Percentiles rank a stretch among this genome's conserved stretches.
Conservation (phyloP, 2,113 vertebrate species). For the Mormyrus lacerda region DNA sequence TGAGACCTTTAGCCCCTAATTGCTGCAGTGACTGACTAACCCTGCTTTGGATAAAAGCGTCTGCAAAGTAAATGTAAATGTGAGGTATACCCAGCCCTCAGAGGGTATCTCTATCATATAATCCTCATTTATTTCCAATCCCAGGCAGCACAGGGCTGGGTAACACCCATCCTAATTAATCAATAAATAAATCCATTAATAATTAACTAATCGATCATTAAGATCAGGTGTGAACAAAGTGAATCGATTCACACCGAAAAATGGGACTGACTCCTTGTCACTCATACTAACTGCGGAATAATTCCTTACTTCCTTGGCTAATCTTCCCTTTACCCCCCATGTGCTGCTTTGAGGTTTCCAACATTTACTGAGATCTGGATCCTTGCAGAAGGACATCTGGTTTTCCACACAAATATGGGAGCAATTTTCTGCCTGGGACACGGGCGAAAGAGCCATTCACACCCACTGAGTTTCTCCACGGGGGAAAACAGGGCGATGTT, state of each 20-base stretch:
- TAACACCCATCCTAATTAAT: background rate
- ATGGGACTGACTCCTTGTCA: background rate
- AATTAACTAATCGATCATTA: background rate
- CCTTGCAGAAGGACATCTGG: background rate
- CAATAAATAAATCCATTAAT: background rate
- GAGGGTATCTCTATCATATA: background rate
- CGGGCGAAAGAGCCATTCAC: background rate
- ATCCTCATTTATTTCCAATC: background rate
- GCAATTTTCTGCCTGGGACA: background rate
- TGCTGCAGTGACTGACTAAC: background rate
- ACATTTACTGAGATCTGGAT: background rate
- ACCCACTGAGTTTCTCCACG: background rate
- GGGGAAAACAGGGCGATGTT: background rate
- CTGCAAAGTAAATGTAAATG: background rate
- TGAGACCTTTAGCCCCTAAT: background rate
- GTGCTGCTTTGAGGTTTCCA: background rate
- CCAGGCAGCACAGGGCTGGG: background rate
- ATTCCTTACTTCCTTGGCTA: background rate
- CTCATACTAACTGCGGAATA: background rate
- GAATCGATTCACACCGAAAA: background rate
- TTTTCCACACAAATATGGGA: background rate
- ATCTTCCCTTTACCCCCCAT: background rate
- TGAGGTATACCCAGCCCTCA: background rate
- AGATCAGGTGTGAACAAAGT: background rate
- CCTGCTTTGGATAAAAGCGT: background rate